A percentile compares a stretch with the other conserved stretches of the same genome.
Evolutionary conservation across 2,888 invertebrate species (phyloP).

Genomic region (Latrodectus hesperus): DNA sequence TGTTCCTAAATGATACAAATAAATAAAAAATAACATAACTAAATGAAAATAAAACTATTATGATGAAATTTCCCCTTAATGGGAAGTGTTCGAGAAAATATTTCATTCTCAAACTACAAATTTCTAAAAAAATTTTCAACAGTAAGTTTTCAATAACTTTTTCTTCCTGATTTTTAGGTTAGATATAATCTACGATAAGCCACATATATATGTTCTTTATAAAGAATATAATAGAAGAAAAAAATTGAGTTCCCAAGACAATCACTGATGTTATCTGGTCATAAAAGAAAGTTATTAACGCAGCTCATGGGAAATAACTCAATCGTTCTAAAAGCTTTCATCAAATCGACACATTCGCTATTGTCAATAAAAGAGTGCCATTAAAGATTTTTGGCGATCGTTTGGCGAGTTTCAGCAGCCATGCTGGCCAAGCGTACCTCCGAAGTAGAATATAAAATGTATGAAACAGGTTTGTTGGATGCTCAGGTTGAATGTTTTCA

Average conservation of each 20-base stretch:
- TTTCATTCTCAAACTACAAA: too few species aligned
- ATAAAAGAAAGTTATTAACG: constrained; percentile 62
- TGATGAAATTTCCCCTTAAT: too few species aligned
- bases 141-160: too few species aligned
- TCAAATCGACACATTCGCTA: constrained; percentile 56
- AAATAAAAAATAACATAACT: too few species aligned
- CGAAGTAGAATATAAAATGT: constrained; percentile 57
- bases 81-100: too few species aligned
- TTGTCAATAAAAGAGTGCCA: constrained; percentile 45
- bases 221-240: neutral
- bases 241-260: constrained; percentile 6
- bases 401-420: constrained; percentile 40
- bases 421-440: constrained; percentile 38
- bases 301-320: constrained; percentile 38
- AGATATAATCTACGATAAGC: too few species aligned
- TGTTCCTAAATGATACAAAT: too few species aligned
- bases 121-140: too few species aligned
- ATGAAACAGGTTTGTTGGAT: constrained; percentile 43
- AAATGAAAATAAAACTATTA: too few species aligned
- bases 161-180: too few species aligned
- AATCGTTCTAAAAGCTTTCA: constrained; percentile 59
- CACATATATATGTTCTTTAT: too few species aligned
- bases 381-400: constrained; percentile 44
- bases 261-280: constrained; percentile 39
- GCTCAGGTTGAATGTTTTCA: constrained; percentile 41